These are phyloP conservation scores for Alloscopus bannaensis DNA, from an alignment of 2,888 invertebrate genomes.

Conservation along the genomic window DNA sequence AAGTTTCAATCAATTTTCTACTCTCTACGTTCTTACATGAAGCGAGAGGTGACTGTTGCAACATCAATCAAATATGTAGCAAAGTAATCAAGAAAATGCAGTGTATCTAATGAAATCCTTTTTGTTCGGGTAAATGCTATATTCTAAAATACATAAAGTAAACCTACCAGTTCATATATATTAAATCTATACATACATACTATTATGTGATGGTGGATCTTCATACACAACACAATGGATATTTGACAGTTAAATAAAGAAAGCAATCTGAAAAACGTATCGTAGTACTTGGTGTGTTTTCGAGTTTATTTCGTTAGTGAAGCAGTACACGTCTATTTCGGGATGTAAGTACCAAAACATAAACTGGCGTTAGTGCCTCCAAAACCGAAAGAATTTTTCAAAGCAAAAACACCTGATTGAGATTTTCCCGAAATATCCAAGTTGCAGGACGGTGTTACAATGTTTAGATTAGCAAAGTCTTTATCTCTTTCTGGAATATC, in stretches of 20 bases:
- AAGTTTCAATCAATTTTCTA: slow-evolving; percentile 40
- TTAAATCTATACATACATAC: slow-evolving; percentile 23
- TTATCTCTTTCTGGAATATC: slow-evolving; percentile 86
- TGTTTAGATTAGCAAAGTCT: slow-evolving; percentile 81
- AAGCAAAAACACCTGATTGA: slow-evolving; percentile 79
- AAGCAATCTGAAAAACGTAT: slow-evolving; percentile 18
- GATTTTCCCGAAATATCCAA: too few species aligned
- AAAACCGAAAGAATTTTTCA: slow-evolving; percentile 99
- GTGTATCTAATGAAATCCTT: background rate
- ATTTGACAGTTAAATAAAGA: slow-evolving; percentile 46
- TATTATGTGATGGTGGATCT: slow-evolving; percentile 56
- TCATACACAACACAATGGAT: slow-evolving; percentile 50
- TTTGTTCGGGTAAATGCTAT: slow-evolving; percentile 20
- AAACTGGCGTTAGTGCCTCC: slow-evolving; percentile 97
- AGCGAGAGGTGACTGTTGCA: slow-evolving; percentile 7
- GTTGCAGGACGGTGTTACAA: slow-evolving; percentile 77
- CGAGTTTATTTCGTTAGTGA: background rate
- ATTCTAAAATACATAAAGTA: slow-evolving; percentile 22
- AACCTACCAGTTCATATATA: slow-evolving; percentile 55
- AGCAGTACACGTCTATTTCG: slow-evolving; percentile 5
- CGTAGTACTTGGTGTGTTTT: slow-evolving; percentile 6
- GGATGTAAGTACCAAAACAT: slow-evolving; percentile 79
- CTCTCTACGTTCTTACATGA: slow-evolving; percentile 26
- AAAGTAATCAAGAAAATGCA: background rate
- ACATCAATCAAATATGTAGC: slow-evolving; percentile 30